Base-by-base conservation (phyloP, 1,140 invertebrate genomes). In the Lordiphosa mommai region DNA sequence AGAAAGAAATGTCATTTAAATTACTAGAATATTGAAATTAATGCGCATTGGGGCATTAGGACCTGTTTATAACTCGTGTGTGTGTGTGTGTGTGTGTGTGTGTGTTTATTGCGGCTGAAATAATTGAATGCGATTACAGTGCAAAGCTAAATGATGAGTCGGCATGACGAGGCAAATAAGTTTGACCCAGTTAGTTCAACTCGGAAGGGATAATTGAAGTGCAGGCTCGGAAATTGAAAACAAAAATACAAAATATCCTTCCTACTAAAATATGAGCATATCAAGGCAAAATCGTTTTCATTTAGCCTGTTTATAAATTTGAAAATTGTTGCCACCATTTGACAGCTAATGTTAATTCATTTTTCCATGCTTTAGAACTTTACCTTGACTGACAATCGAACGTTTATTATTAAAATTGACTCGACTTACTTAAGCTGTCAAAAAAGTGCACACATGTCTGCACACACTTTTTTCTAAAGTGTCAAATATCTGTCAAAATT, bases 81-180 rank as follows among this genome's bases (percentile, higher is more conserved):
- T 30, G 8, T 30, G 4, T 8, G 27, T 8, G 44, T 48, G 55
- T 40, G 61, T 53, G 40, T 47, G 48, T 51, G 52, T 43, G 43
- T 30, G 23, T 51, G 32, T 50, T 16, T 37, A 34, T 53, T 50
- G 51, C 49, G 60, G 43, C 40, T 48, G 49, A 66, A 60, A 71
- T 82, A 80, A 80, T 82, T 71, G 71, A 67, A 67, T 67, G 66
- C 61, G 80, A 84, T 76, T 76, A 76, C 47, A 36, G 50, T 61
- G 23, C 50, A 40, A 30, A 47, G 58, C 40, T 32, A 51, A 70
- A 70, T 71, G 44, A 64, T 61, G 57, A 60, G 56, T 33, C 44
- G n/a, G 7, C 27, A 48, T 36, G 70, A 65, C 66, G 50, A 61
- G 27, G 46, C 51, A 20, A 57, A 67, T 67, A 46, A 44, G 43